A percentile compares a stretch with the other conserved stretches of the same genome.
phyloP scores from a whole-genome alignment of 1,140 invertebrate species.

The Diploscapter pachys region DNA sequence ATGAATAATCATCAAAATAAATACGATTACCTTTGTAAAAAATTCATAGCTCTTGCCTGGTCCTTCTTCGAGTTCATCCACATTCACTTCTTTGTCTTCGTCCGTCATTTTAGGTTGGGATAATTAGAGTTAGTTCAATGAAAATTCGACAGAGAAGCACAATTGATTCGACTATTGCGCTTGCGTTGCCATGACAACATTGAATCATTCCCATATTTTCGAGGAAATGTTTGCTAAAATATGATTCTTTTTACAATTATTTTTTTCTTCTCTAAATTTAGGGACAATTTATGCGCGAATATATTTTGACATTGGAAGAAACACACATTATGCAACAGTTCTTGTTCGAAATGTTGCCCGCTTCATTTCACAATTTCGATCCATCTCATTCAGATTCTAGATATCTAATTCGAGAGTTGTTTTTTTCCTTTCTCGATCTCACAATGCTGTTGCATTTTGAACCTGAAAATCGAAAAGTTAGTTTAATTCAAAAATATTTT shows the following conservation, averaged over 20 bases:
- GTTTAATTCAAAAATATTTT: too few species aligned
- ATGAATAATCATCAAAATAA: too few species aligned
- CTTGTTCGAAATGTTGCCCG: too few species aligned
- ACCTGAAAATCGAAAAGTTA: too few species aligned
- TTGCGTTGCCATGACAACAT: too few species aligned
- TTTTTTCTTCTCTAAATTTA: background rate
- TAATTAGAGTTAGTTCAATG: background rate
- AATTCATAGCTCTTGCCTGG: constrained; percentile 28
- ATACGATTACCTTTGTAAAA: constrained; percentile 4
- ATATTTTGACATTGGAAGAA: background rate
- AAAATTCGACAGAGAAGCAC: background rate
- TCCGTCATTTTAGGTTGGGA: constrained; percentile 8
- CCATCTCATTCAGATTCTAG: too few species aligned
- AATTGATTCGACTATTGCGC: too few species aligned
- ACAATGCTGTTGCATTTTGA: too few species aligned
- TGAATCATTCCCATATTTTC: background rate
- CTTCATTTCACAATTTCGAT: too few species aligned
- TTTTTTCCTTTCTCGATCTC: too few species aligned
- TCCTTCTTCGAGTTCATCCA: constrained; percentile 14
- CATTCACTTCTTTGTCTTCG: constrained; percentile 4
- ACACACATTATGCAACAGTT: too few species aligned
- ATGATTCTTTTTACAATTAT: background rate
- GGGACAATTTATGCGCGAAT: background rate
- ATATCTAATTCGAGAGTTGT: too few species aligned
- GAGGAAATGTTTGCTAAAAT: background rate